Conservation (phyloP, 2,113 vertebrate genomes). For the Cairina moschata region DNA sequence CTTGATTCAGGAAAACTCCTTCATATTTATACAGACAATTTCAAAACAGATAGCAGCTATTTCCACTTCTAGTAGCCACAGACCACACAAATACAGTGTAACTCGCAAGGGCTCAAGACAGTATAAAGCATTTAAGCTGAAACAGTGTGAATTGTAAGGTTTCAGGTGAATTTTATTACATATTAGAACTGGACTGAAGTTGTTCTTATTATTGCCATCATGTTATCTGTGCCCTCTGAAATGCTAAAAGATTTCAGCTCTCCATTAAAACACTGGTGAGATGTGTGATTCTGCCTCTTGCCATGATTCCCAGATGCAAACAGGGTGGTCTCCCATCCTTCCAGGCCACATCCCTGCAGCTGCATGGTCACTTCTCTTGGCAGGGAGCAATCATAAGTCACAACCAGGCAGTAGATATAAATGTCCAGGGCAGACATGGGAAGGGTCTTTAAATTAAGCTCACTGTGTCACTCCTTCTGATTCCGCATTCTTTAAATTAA, state of each 20-base stretch:
- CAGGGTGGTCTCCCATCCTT: neutral
- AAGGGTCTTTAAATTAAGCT: neutral
- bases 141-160: neutral
- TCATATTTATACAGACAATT: neutral
- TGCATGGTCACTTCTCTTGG: neutral
- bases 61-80: neutral
- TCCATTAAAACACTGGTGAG: neutral
- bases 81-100: neutral
- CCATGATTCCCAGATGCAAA: neutral
- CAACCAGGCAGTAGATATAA: neutral
- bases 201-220: neutral
- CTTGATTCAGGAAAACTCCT: neutral
- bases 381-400: neutral
- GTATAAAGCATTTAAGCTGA: neutral
- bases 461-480: neutral
- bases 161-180: neutral
- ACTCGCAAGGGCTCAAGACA: fast-evolving
- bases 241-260: neutral
- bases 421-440: neutral
- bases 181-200: neutral
- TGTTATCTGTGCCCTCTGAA: neutral
- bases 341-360: neutral
- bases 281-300: neutral
- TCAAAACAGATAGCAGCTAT: neutral
- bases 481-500: neutral